Conservation (phyloP, 2,797 vertebrate genomes). For the Bradypus variegatus region DNA sequence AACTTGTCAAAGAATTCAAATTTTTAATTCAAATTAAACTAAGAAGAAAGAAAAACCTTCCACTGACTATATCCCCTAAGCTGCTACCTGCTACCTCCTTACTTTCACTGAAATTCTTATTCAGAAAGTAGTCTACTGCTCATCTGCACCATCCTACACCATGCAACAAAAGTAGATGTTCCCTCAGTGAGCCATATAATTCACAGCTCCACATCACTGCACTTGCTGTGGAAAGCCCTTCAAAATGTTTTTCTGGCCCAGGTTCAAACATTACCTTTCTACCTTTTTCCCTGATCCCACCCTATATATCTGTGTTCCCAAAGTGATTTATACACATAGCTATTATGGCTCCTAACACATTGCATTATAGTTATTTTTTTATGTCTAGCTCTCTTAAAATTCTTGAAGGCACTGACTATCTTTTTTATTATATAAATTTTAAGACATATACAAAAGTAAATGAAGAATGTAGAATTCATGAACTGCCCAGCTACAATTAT, state of each 20-base stretch:
- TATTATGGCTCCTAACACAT: not conserved
- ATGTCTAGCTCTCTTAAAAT: not conserved
- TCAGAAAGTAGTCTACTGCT: not conserved
- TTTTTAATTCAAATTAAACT: not conserved
- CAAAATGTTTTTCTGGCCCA: not conserved
- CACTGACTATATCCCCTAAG: not conserved
- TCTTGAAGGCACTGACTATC: not conserved
- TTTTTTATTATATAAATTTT: not conserved
- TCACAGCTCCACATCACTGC: not conserved
- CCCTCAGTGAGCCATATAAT: not conserved
- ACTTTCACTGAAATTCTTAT: not conserved
- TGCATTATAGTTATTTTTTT: not conserved
- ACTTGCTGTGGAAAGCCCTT: not conserved
- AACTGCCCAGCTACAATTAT: not conserved
- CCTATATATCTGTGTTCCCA: not conserved
- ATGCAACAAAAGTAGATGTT: not conserved
- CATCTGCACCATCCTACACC: not conserved
- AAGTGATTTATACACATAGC: not conserved
- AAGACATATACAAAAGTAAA: slow-evolving; percentile 12
- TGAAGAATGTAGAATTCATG: not conserved
- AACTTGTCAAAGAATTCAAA: slow-evolving; percentile 11
- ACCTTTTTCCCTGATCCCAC: not conserved
- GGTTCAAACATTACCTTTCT: not conserved
- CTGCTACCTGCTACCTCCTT: not conserved
- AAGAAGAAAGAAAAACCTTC: not conserved